Evolutionary conservation across 2,888 invertebrate genomes (phyloP).

Genomic region (Pseudococcus viburni): DNA sequence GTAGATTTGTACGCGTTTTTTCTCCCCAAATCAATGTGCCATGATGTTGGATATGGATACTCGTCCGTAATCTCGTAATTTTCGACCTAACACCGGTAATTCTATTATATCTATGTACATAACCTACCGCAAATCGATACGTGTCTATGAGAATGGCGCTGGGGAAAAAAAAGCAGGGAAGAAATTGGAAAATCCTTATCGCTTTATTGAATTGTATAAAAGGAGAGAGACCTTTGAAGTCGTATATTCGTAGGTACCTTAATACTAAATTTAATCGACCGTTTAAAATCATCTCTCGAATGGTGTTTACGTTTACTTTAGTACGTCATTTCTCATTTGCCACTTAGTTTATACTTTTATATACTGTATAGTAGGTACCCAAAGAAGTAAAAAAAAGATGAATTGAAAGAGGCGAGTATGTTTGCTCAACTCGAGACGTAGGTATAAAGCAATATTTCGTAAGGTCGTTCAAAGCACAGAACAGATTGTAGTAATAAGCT

Average conservation of each 20-base stretch:
- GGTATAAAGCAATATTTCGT: slow-evolving; percentile 27
- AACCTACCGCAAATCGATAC: too few relatives aligned
- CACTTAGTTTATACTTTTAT: background rate
- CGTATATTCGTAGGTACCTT: background rate
- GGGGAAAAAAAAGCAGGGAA: too few relatives aligned
- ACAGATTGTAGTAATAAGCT: slow-evolving; percentile 22
- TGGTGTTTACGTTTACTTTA: background rate
- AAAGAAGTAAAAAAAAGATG: background rate
- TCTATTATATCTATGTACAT: background rate
- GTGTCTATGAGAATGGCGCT: too few relatives aligned
- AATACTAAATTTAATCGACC: background rate
- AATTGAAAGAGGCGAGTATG: slow-evolving; percentile 1
- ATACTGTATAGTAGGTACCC: too few relatives aligned
- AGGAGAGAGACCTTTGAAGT: background rate
- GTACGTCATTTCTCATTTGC: background rate
- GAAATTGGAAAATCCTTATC: too few relatives aligned
- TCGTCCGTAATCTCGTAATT: background rate
- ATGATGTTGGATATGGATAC: background rate
- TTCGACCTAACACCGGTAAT: background rate
- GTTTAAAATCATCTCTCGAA: background rate
- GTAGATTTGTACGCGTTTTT: background rate
- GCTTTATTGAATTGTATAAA: background rate
- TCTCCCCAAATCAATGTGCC: background rate
- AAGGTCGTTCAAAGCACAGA: slow-evolving; percentile 11
- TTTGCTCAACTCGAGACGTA: background rate